These are phyloP conservation scores for Larimichthys polyactis DNA, from an alignment of 2,113 vertebrate genomes.

Conservation along the genomic window DNA sequence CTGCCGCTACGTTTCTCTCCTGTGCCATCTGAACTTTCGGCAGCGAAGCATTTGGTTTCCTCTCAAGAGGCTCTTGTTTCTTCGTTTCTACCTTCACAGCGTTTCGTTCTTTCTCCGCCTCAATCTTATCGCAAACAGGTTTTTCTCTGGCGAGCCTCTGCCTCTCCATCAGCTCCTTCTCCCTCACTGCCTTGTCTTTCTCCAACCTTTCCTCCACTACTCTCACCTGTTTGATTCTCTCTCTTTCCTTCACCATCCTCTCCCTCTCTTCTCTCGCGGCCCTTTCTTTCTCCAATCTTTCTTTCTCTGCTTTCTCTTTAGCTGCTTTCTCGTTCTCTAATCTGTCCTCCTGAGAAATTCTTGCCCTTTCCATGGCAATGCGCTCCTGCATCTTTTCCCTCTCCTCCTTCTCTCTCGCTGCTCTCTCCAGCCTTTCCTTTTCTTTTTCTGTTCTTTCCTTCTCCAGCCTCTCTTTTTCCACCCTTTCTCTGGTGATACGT, in stretches of 20 bases:
- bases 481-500: too few species aligned
- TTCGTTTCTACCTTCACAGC: not conserved
- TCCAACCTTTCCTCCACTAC: slow-evolving; percentile 4
- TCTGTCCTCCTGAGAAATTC: not conserved
- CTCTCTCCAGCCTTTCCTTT: too few species aligned
- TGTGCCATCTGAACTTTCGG: not conserved
- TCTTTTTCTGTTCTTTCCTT: too few species aligned
- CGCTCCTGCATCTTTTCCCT: too few species aligned
- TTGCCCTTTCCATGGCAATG: too few species aligned
- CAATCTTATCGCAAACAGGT: slow-evolving; percentile 24
- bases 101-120: not conserved
- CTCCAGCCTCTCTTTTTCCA: too few species aligned
- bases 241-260: not conserved
- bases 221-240: not conserved
- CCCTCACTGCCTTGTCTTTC: not conserved
- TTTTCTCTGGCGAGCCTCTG: slow-evolving; percentile 17
- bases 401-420: too few species aligned
- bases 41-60: slow-evolving; percentile 7
- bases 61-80: not conserved
- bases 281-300: not conserved
- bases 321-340: not conserved
- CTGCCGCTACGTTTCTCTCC: not conserved
- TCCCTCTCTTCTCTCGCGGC: not conserved
- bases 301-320: not conserved
- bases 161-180: slow-evolving; percentile 25